A percentile compares a stretch with the other conserved stretches of the same genome.
Evolutionary conservation across 1,140 invertebrate genomes (phyloP).

Genomic region (Hyles vespertilio): DNA sequence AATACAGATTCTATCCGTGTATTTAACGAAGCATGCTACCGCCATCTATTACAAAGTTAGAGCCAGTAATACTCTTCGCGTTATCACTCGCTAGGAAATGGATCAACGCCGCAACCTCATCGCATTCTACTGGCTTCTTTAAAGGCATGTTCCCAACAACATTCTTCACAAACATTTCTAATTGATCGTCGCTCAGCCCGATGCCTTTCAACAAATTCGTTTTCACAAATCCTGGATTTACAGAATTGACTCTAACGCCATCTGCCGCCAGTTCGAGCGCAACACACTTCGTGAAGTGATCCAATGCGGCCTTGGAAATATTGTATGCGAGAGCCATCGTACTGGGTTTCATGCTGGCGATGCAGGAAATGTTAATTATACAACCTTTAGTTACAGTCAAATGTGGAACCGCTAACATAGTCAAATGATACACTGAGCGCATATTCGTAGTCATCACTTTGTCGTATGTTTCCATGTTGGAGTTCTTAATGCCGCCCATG

Average conservation of each 20-base stretch:
- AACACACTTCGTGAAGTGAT: constrained; percentile 86
- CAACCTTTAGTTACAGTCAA: constrained; percentile 83
- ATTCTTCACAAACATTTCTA: constrained; percentile 81
- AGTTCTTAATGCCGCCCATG: constrained; percentile 84
- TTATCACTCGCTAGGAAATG: constrained; percentile 86
- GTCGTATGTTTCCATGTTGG: constrained; percentile 84
- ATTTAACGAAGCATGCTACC: constrained; percentile 66
- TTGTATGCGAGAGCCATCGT: constrained; percentile 82
- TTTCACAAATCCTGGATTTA: constrained; percentile 81
- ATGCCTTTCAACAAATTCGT: constrained; percentile 74
- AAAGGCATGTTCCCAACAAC: constrained; percentile 85
- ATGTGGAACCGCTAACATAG: constrained; percentile 85
- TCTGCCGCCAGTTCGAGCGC: constrained; percentile 80
- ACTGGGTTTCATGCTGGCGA: constrained; percentile 82
- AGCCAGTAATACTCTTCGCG: constrained; percentile 88
- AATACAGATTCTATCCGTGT: too few relatives aligned
- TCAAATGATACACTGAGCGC: constrained; percentile 84
- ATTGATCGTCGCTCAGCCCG: constrained; percentile 79
- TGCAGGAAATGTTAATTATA: constrained; percentile 89
- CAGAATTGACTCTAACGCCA: constrained; percentile 84
- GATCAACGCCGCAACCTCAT: constrained; percentile 86
- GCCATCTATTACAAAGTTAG: constrained; percentile 84
- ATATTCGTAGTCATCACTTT: constrained; percentile 85
- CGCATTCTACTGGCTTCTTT: constrained; percentile 81
- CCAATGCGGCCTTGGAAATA: constrained; percentile 89